Evolutionary conservation across 2,113 vertebrate genomes (phyloP).

Genomic region (Pao palembangensis): DNA sequence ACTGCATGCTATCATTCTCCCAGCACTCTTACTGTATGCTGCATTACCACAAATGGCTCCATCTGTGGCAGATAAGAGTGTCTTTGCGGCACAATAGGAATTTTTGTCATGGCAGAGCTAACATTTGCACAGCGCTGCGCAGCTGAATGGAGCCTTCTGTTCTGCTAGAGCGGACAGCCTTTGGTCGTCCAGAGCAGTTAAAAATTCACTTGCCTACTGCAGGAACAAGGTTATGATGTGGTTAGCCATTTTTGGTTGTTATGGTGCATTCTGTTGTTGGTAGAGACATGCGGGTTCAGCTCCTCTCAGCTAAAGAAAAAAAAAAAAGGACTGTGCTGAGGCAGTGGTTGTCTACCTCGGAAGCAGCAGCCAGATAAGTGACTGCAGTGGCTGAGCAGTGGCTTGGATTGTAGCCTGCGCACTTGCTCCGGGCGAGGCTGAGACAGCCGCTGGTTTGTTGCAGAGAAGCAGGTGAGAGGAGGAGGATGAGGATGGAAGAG

Average conservation of each 20-base stretch:
- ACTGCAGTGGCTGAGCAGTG: constrained; percentile 45
- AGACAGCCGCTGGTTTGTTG: constrained; percentile 58
- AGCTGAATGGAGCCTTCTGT: constrained; percentile 63
- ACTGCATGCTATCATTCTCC: background rate
- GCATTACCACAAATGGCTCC: constrained; percentile 31
- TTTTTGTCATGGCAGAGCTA: constrained; percentile 62
- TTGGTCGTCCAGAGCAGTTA: constrained; percentile 46
- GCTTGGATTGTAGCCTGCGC: constrained; percentile 51
- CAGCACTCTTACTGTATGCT: background rate
- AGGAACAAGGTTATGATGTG: constrained; percentile 3
- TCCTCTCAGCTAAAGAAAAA: constrained; percentile 11
- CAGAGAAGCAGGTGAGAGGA: constrained; percentile 59
- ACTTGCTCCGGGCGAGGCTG: constrained; percentile 50
- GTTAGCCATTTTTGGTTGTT: background rate
- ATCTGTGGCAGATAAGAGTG: constrained; percentile 56
- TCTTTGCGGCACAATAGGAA: constrained; percentile 50
- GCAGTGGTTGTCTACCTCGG: constrained; percentile 42
- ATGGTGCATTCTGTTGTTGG: background rate
- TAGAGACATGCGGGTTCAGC: background rate
- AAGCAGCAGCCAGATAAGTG: constrained; percentile 55
- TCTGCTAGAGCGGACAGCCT: constrained; percentile 45
- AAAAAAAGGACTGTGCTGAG: constrained; percentile 25
- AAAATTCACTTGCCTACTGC: constrained; percentile 29
- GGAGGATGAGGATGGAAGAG: constrained; percentile 31
- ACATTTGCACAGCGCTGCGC: constrained; percentile 55